A percentile compares a stretch with the other conserved stretches of the same genome.
phyloP scores from a whole-genome alignment of 2,797 vertebrate genomes.

The Stomatorhinus walkeri region DNA sequence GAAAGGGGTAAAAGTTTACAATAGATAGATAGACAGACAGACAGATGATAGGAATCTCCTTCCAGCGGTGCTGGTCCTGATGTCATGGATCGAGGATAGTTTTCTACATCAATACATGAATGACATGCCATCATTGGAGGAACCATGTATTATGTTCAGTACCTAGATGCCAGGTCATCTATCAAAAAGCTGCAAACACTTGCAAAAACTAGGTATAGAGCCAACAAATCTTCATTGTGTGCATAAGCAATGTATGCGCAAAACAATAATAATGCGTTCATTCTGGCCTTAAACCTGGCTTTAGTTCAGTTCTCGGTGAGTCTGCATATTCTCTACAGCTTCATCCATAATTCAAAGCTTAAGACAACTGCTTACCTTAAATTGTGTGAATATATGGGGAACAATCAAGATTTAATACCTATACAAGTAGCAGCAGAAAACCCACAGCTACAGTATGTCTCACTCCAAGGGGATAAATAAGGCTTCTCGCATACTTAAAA shows the following conservation, averaged over 20 bases:
- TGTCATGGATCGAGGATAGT: background rate
- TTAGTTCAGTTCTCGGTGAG: background rate
- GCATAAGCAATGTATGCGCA: background rate
- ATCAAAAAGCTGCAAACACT: background rate
- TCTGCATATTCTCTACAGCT: background rate
- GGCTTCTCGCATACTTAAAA: background rate
- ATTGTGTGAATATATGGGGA: background rate
- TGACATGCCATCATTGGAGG: background rate
- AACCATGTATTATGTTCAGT: background rate
- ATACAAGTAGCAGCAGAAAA: background rate
- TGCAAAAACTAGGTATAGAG: background rate
- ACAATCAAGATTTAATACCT: background rate
- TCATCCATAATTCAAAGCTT: background rate
- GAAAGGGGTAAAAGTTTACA: background rate
- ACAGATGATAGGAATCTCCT: background rate
- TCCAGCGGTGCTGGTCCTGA: background rate
- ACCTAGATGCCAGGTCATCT: background rate
- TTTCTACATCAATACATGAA: background rate
- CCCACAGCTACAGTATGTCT: background rate
- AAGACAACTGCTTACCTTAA: constrained; percentile 30
- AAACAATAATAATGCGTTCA: background rate
- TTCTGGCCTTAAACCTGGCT: background rate
- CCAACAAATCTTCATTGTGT: background rate
- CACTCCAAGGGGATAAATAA: background rate
- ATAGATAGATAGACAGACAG: background rate